Evolutionary conservation across 1,140 invertebrate genomes (phyloP), one percentile per base, ranked within the genome.

Genomic region (Lasioglossum baleicum): DNA sequence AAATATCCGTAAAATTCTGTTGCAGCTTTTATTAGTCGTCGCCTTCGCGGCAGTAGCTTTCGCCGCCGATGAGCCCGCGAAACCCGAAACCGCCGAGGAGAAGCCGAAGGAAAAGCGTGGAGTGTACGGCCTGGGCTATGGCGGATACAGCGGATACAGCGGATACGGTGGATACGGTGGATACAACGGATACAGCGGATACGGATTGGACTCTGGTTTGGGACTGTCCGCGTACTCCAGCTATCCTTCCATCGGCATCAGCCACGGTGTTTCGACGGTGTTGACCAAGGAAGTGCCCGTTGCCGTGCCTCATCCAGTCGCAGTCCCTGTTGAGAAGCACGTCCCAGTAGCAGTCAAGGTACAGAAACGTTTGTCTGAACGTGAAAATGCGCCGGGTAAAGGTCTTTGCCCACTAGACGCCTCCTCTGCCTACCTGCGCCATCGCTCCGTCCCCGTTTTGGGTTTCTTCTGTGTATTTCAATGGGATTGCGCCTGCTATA

Each of bases 231-330:
- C 53, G 7, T 72, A 82, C 70, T 56, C 63, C 6, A 17, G 10
- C 2, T 20, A 44, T 8, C 64, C 73, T 44, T 6, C 61, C 20
- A 5, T 72, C 7, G 63, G 64, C 26, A 1, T 80, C 26, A 72
- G 17, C 64, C 71, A 80, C 8, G 84, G 84, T 13, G 65, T 76
- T 1, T 83, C 81, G 67, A 90, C 89, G 26, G 82, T 92, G 40
- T 77, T 93, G 77, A 92, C 90, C 56, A 90, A 90, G 63, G 90
- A 92, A 87, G 89, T 92, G 4, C 76, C 90, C 60, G 91, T 92
- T 15, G 89, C 91, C 2, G 88, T 91, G n/a, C 81, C 91, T 0
- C 91, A 92, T 65, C 91, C 90, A 11, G 84, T 92, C 13, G 84
- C 90, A 31, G 88, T 91, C 7, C 82, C 91, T 6, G 81, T 92